Conservation (phyloP, 2,888 invertebrate species). For the Hypomecis atomaria region DNA sequence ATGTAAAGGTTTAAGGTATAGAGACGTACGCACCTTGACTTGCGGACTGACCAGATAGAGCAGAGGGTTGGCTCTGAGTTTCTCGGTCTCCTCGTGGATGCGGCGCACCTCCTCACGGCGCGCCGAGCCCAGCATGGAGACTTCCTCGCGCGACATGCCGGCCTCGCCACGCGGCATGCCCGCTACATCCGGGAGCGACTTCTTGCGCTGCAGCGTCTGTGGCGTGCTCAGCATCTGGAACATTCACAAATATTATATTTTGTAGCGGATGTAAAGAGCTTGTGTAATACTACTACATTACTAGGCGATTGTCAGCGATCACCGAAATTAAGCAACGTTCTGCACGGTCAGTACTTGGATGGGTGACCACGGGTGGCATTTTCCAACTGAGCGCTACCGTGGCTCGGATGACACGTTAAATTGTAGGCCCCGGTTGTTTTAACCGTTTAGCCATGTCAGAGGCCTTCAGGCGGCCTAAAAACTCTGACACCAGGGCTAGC, state of each 20-base stretch:
- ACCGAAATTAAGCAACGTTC: no score
- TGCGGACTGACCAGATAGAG: constrained; percentile 98
- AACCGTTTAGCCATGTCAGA: no score
- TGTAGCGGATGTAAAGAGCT: no score
- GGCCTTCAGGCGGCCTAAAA: no score
- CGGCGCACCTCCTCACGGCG: constrained; percentile 97
- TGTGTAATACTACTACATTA: no score
- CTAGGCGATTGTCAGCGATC: no score
- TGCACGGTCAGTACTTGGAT: no score
- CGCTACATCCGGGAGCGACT: constrained; percentile 98
- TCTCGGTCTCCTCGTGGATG: constrained; percentile 95
- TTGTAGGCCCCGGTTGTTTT: no score
- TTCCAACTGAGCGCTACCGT: no score
- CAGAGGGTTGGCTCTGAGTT: constrained; percentile 96
- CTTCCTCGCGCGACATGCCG: constrained; percentile 96
- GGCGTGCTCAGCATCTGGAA: constrained; percentile 90
- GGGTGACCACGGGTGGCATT: no score
- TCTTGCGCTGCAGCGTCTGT: constrained; percentile 94
- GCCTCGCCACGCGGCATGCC: constrained; percentile 91
- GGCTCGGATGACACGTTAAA: no score
- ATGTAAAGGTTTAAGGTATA: background rate
- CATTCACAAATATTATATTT: background rate
- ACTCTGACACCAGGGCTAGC: no score
- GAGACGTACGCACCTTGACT: constrained; percentile 91
- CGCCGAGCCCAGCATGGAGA: constrained; percentile 96